Percentiles rank a stretch among this genome's conserved stretches.
These are phyloP conservation scores for Tetropium fuscum DNA, from an alignment of 2,888 invertebrate species.

Conservation along the genomic window DNA sequence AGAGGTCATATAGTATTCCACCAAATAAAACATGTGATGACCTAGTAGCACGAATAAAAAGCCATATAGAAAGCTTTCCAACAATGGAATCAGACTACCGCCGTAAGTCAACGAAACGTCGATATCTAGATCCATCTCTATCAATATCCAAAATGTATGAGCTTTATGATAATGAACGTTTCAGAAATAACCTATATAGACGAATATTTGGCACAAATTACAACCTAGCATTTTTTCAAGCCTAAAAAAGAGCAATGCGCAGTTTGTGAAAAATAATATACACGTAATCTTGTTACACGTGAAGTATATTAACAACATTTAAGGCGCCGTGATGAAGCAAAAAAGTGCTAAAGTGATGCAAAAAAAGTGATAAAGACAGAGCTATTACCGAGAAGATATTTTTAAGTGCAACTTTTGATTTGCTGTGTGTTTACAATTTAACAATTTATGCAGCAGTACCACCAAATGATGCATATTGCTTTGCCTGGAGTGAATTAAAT, in stretches of 20 bases:
- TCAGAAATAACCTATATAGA: conserved; percentile 33
- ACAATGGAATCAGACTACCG: conserved; percentile 10
- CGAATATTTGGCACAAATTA: conserved; percentile 30
- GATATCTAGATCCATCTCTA: conserved; percentile 14
- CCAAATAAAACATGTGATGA: not conserved
- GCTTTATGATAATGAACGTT: not conserved
- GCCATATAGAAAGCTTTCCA: conserved; percentile 3
- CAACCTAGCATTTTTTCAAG: conserved; percentile 38
- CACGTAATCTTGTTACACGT: conserved; percentile 9
- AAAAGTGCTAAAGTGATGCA: no score
- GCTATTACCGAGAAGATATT: not conserved
- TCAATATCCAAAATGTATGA: not conserved
- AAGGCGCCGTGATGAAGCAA: conserved; percentile 40
- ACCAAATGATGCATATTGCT: conserved; percentile 6
- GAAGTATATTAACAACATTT: conserved; percentile 41
- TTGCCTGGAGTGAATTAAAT: conserved; percentile 8
- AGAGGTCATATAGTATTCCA: not conserved
- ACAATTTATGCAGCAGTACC: conserved; percentile 3
- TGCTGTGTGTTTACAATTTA: conserved; percentile 6
- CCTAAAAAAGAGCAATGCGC: conserved; percentile 44
- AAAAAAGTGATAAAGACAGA: not conserved
- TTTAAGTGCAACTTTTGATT: not conserved
- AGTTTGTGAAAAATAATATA: conserved; percentile 30
- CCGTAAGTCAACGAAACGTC: conserved; percentile 4
- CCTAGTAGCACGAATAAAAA: not conserved